These are phyloP conservation scores for Pristionchus entomophagus DNA, from an alignment of 2,888 invertebrate genomes.

Conservation along the genomic window DNA sequence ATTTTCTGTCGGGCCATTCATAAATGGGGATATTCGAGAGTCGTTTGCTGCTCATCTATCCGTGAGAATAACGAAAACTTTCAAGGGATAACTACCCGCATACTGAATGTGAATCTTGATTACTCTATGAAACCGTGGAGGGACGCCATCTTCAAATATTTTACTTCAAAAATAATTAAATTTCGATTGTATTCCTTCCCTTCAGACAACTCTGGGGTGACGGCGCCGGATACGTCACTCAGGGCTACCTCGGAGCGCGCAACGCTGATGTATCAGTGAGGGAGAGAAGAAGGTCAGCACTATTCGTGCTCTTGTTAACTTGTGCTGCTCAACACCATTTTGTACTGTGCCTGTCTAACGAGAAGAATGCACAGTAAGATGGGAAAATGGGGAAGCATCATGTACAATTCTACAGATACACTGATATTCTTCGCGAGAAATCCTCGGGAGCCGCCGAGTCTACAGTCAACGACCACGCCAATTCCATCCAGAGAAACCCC, in stretches of 20 bases:
- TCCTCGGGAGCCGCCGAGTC: constrained; percentile 55
- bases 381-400: no score
- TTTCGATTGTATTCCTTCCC: no score
- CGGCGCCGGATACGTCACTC: constrained; percentile 67
- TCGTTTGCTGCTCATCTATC: constrained; percentile 87
- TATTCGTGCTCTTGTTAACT: background rate
- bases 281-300: constrained; percentile 66
- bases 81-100: no score
- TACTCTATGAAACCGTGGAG: no score
- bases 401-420: constrained; percentile 53
- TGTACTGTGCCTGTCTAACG: background rate
- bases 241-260: constrained; percentile 71
- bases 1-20: no score
- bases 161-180: no score
- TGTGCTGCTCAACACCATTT: background rate
- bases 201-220: constrained; percentile 69
- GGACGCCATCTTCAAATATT: no score
- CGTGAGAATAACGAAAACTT: no score
- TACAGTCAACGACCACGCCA: constrained; percentile 55
- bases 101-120: no score
- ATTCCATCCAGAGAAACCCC: constrained; percentile 53
- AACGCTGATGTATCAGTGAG: constrained; percentile 75
- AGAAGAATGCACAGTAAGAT: no score
- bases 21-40: constrained; percentile 62
- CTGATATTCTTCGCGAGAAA: constrained; percentile 63